Evolutionary conservation across 1,140 invertebrate genomes (phyloP), one percentile per base, ranked within the genome.

Genomic region (Wiebesia pumilae): DNA sequence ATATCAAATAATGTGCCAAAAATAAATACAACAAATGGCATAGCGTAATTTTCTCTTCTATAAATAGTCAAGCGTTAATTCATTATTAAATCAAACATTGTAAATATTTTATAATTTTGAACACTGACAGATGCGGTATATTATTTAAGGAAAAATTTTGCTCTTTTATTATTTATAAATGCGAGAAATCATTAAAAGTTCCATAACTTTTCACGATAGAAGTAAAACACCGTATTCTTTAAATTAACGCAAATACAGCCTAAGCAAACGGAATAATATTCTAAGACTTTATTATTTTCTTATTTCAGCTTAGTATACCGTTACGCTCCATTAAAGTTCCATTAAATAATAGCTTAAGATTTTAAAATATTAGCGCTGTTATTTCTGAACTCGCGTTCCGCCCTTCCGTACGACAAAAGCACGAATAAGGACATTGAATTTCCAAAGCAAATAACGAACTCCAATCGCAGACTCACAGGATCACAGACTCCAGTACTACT

Each of bases 381-480:
- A 6, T 30, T 71, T 38, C 3, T 1, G 19, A 38, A 71, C 30
- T 38, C 33, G 3, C 4, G 6, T 24, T 30, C 69, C 9, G 40
- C 6, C 3, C 33, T 43, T 6, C 27, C 14, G 10, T 27, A 10
- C 1, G 43, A 33, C 0, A 24, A 81, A 47, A 43, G 27, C 33
- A 40, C 58, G 35, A 81, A 40, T 81, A 81, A 43, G 12, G 7
- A 43, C 40, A 4, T 81, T 81, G 47, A 81, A 38, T 69, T 81
- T 67, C 35, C 38, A 71, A 83, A 58, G 47, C n/a, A 38, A 69
- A 83, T 75, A 83, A 27, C 1, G n/a, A 75, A 83, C 38, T 58
- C 75, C 69, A 75, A 83, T 83, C 69, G n/a, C 47, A 38, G 24
- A 10, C 69, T 67, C 10, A 24, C 43, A 47, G 33, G 33, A 51